phyloP scores from a whole-genome alignment of 2,888 invertebrate species.

The Neelides folsomi region DNA sequence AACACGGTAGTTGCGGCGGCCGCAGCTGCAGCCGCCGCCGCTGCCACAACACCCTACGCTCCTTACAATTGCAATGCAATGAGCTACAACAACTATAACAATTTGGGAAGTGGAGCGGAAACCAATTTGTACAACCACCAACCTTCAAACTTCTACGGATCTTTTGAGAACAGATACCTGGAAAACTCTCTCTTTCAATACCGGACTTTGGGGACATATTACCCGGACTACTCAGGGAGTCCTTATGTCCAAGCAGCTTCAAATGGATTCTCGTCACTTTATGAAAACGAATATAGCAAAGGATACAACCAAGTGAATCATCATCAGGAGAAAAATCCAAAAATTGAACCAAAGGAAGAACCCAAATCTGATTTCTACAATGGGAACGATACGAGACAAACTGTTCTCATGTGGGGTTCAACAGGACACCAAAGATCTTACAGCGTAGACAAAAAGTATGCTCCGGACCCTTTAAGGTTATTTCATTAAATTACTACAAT shows the following conservation, averaged over 20 bases:
- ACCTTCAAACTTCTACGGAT: conserved; percentile 47
- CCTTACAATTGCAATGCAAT: conserved; percentile 47
- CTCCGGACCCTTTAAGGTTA: conserved; percentile 18
- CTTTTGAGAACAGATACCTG: conserved; percentile 55
- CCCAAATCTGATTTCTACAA: conserved; percentile 13
- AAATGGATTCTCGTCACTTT: conserved; percentile 52
- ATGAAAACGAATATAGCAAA: conserved; percentile 18
- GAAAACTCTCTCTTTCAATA: conserved; percentile 79
- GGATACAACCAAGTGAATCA: conserved; percentile 34
- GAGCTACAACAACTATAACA: conserved; percentile 24
- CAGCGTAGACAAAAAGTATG: conserved; percentile 11
- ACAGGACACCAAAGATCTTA: conserved; percentile 4
- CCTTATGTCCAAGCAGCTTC: conserved; percentile 42
- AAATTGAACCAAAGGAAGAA: conserved; percentile 9
- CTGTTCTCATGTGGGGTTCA: conserved; percentile 82
- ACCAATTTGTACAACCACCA: conserved; percentile 49
- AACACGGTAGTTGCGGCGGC: conserved; percentile 34
- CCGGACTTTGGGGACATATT: conserved; percentile 69
- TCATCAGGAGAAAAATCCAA: conserved; percentile 6
- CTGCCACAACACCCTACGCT: conserved; percentile 66
- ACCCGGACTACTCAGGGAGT: conserved; percentile 50
- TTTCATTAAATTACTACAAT: too few species aligned
- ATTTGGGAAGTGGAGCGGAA: conserved; percentile 37
- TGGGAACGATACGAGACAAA: conserved; percentile 52
- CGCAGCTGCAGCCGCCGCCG: conserved; percentile 46